Evolutionary conservation across 2,113 vertebrate genomes (phyloP).

Genomic region (Cairina moschata): DNA sequence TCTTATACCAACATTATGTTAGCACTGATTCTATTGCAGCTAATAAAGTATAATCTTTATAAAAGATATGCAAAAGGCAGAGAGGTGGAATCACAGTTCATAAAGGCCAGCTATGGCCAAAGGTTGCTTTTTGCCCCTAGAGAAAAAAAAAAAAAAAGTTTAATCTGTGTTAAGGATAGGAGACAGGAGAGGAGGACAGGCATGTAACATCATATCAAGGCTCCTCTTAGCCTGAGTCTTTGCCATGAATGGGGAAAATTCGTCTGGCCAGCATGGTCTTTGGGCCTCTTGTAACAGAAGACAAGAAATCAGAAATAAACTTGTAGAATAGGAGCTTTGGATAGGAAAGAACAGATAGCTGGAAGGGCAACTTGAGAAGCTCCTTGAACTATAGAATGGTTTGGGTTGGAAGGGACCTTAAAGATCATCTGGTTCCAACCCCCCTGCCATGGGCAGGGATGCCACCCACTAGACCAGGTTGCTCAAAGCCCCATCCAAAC

Average conservation of each 20-base stretch:
- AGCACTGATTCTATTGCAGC: background rate
- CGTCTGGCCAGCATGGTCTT: background rate
- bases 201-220: background rate
- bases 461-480: background rate
- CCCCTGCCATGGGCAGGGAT: background rate
- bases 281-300: background rate
- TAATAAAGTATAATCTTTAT: background rate
- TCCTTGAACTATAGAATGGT: background rate
- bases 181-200: background rate
- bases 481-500: background rate
- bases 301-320: background rate
- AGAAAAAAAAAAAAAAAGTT: background rate
- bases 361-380: background rate
- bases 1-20: background rate
- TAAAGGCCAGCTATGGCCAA: background rate
- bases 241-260: background rate
- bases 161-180: background rate
- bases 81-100: background rate
- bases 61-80: background rate
- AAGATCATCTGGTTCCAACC: background rate
- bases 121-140: rapidly evolving
- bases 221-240: background rate
- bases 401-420: background rate
- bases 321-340: background rate
- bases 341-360: background rate